phyloP scores from a whole-genome alignment of 2,113 vertebrate species.

The Sigmodon hispidus region DNA sequence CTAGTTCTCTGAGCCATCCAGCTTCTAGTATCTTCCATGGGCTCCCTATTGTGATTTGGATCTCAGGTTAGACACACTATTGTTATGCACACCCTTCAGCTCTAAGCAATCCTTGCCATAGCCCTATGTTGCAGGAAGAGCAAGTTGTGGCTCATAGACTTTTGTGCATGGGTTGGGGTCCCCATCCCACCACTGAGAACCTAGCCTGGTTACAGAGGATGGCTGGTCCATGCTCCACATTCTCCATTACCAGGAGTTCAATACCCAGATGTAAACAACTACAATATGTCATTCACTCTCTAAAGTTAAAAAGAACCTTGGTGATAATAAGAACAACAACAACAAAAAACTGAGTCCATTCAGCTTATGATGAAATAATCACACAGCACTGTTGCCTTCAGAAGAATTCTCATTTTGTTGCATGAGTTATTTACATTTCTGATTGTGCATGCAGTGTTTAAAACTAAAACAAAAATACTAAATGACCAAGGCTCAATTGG shows the following conservation, averaged over 20 bases:
- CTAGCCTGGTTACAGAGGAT: neutral
- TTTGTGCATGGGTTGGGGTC: neutral
- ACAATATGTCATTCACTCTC: neutral
- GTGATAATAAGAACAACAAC: neutral
- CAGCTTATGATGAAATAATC: neutral
- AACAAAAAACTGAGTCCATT: neutral
- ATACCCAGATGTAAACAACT: constrained; percentile 1
- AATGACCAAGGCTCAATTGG: neutral
- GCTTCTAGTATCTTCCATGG: neutral
- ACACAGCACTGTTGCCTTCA: neutral
- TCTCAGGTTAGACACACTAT: neutral
- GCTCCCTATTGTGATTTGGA: neutral
- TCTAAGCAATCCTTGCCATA: neutral
- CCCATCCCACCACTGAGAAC: neutral
- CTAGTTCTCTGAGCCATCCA: neutral
- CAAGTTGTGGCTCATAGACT: no score
- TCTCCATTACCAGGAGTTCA: neutral
- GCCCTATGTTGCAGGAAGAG: neutral
- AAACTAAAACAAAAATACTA: neutral
- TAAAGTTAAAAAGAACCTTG: neutral
- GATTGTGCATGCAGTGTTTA: neutral
- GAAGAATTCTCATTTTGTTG: neutral
- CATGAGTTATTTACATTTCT: neutral
- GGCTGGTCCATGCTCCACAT: neutral
- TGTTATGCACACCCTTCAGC: neutral